Conservation (phyloP, 1,140 invertebrate species). For the Hyphantria cunea region DNA sequence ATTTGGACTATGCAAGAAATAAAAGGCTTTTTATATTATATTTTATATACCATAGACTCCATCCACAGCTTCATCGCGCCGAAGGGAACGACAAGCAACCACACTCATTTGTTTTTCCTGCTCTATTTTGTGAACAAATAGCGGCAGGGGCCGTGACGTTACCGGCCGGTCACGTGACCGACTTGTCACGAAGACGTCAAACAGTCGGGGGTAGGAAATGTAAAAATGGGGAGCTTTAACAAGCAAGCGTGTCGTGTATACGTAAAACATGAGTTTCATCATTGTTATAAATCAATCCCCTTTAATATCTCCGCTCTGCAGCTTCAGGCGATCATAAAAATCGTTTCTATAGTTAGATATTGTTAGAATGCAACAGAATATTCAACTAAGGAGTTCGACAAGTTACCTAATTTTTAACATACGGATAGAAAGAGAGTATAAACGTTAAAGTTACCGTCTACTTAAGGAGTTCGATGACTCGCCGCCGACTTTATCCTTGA, state of each 20-base stretch:
- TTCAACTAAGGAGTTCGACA: conserved; percentile 1
- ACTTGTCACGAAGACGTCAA: conserved; percentile 21
- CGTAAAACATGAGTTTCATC: conserved; percentile 21
- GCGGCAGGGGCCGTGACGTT: neutral
- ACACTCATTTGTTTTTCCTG: conserved; percentile 9
- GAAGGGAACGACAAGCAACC: conserved; percentile 5
- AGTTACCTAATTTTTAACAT: conserved; percentile 3
- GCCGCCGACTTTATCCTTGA: conserved; percentile 3
- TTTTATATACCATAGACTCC: too few species aligned
- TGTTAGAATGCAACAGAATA: conserved; percentile 7
- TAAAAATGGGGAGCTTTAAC: conserved; percentile 11
- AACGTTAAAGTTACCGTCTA: conserved; percentile 9
- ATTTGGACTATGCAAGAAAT: too few species aligned
- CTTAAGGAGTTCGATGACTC: conserved; percentile 27
- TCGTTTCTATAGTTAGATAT: neutral
- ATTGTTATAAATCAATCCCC: conserved; percentile 5
- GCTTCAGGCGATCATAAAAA: neutral
- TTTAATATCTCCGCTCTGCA: neutral
- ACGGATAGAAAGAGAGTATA: neutral
- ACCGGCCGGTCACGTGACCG: conserved; percentile 23
- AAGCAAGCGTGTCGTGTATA: conserved; percentile 13
- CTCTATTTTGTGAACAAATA: conserved; percentile 1
- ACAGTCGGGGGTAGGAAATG: conserved; percentile 5
- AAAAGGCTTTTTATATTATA: too few species aligned
- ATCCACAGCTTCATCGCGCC: neutral